Evolutionary conservation across 2,888 invertebrate species (phyloP), one percentile per base, ranked within the genome.

Genomic region (Axea sp.): DNA sequence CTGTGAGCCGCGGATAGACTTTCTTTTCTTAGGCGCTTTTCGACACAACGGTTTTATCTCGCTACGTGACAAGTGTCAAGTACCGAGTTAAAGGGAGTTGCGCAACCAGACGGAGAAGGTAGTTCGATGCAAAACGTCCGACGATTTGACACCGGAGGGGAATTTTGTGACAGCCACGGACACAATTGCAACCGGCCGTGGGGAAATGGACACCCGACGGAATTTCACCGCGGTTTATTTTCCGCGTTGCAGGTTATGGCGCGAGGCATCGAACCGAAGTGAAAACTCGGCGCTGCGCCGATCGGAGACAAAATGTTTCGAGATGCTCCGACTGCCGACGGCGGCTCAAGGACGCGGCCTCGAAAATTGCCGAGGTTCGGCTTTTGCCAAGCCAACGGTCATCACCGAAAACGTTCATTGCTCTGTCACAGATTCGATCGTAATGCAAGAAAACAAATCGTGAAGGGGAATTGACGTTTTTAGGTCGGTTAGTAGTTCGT

Each of bases 401-500:
- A 64, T 64, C 43, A 64, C 6, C 43, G 35, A 53, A 53, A 67
- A 47, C 41, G 49, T 67, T 49, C 30, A 57, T 57, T 49, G 45
- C 45, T 53, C 31, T 45, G 60, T 69, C 60, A 39, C 30, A 45
- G 53, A 45, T 60, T 53, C 43, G 69, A 68, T 68, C 51, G 59
- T 53, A 60, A 69, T 69, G 60, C 45, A 60, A 53, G 60, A 71
- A n/a, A n/a, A 64, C 57, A 71, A 64, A 47, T 71, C 28, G 31
- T 45, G 53, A 55, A 57, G 64, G 71, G 75, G 73, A 78, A 78
- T 78, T 78, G 78, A 80, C 78, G 78, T 80, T 80, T 79, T 79
- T 71, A 78, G 79, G 78, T 77, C 73, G 78, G 77, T 76, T 80
- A 77, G 78, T 78, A 77, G 75, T 73, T 55, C 57, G 68, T 72